Base-by-base conservation (phyloP, 2,797 vertebrate species). In the Benthosema pterotum region DNA sequence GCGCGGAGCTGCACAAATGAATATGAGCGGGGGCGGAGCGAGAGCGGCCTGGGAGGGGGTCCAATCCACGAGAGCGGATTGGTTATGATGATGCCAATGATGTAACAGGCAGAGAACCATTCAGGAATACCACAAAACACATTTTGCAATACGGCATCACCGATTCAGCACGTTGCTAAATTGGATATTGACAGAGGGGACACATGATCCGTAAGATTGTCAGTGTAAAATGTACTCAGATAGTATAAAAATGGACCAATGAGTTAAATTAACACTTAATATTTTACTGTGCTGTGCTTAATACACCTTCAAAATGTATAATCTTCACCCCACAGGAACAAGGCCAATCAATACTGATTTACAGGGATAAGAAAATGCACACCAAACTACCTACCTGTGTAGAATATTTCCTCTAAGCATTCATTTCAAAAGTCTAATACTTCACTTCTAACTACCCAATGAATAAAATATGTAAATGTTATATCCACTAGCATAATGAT, bases 101-200 rank as follows among this genome's bases (percentile, higher is more conserved):
- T 17, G 17, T 42, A 46, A 15, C 42, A 46, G n/a, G n/a, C n/a
- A n/a, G 14, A 11, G 11, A 57, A 12, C 9, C 32, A 13, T 19
- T 58, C 43, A 46, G 18, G 4, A n/a, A 38, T 38, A 13, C 7
- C 17, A 46, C 14, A 18, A 22, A 14, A 16, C 42, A 46, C 25
- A 42, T 60, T 49, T 32, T 49, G 5, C 47, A 22, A 43, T 4
- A 52, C 13, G 22, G 49, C 25, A 5, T 13, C 49, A 17, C 25
- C 8, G 9, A 52, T 22, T 61, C 28, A 61, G 59, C 28, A 52
- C 38, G 43, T 52, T 22, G 7, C 38, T 22, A 42, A 61, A 61
- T 45, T 11, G 4, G 19, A 16, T 62, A 53, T 53, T 52, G 42
- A 28, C 51, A 16, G 25, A 53, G 50, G 25, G 28, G 8, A 18